Evolutionary conservation across 2,113 vertebrate genomes (phyloP), one percentile per base, ranked within the genome.

Genomic region (Lampris incognitus): DNA sequence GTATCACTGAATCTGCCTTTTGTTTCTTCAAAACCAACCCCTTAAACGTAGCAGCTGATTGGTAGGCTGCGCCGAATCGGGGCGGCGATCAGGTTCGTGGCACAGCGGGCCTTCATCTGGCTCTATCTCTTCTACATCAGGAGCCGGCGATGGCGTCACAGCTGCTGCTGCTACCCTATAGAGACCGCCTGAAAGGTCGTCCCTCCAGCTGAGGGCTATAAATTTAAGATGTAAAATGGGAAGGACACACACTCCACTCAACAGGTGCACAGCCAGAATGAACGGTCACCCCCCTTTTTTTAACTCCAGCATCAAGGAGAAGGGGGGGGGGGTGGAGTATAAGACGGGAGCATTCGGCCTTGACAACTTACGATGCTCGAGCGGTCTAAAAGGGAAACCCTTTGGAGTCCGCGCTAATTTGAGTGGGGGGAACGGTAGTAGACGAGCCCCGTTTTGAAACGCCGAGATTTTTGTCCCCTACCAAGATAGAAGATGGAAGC

Each of bases 121-220:
- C 42, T 49, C 40, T 0, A 60, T 24, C 54, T 64, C 82, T 74
- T 79, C 73, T 79, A 69, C 73, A 83, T 50, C 8, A 82, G 83
- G 81, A 81, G 71, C 66, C 88, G 76, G 84, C 89, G 82, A 89
- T 88, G 88, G 84, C 76, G 81, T 80, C 81, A 76, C 91, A 92
- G 91, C 91, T 92, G 92, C 88, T 52, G 72, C 38, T 8, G 65
- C 81, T 82, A 72, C 82, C 77, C 88, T 63, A 72, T 41, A 77
- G 73, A 78, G 79, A 79, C 72, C 13, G 76, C 4, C 36, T 73
- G 81, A 89, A 90, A 89, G 85, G 89, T 82, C 80, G 76, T 58
- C 87, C 78, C 84, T 83, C 88, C 92, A 92, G 92, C 92, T 93
- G 93, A 90, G 89, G 68, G 80, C 80, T 55, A 83, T 94, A 93